Evolutionary conservation across 2,113 vertebrate genomes (phyloP).

Genomic region (Phoxinus phoxinus): DNA sequence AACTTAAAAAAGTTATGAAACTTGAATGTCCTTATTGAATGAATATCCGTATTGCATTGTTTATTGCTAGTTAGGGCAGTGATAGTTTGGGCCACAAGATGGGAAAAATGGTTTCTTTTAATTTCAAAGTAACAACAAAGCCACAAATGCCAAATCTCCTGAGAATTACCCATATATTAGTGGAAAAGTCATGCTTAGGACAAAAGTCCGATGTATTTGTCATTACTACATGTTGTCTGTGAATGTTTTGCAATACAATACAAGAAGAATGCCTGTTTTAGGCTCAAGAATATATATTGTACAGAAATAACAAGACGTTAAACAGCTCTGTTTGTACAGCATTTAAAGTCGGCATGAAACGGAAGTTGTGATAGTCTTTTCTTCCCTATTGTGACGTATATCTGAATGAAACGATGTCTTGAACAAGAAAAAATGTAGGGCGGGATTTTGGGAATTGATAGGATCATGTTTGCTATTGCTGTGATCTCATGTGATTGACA

Average conservation of each 20-base stretch:
- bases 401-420: too few relatives aligned
- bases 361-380: too few relatives aligned
- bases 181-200: not conserved
- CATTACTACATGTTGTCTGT: not conserved
- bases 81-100: not conserved
- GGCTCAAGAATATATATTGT: not conserved
- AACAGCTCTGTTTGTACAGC: not conserved
- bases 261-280: not conserved
- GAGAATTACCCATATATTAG: not conserved
- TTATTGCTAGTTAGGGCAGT: not conserved
- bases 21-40: not conserved
- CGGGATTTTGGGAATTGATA: too few relatives aligned
- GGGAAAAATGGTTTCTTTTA: not conserved
- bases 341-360: too few relatives aligned
- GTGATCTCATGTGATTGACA: too few relatives aligned
- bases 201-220: not conserved
- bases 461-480: too few relatives aligned
- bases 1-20: not conserved
- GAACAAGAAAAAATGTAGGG: too few relatives aligned
- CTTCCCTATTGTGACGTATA: too few relatives aligned
- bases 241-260: not conserved
- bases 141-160: not conserved
- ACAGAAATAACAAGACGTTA: not conserved
- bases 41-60: not conserved
- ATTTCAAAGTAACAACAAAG: not conserved